Conservation (phyloP, 2,113 vertebrate genomes). For the Cavia aperea region DNA sequence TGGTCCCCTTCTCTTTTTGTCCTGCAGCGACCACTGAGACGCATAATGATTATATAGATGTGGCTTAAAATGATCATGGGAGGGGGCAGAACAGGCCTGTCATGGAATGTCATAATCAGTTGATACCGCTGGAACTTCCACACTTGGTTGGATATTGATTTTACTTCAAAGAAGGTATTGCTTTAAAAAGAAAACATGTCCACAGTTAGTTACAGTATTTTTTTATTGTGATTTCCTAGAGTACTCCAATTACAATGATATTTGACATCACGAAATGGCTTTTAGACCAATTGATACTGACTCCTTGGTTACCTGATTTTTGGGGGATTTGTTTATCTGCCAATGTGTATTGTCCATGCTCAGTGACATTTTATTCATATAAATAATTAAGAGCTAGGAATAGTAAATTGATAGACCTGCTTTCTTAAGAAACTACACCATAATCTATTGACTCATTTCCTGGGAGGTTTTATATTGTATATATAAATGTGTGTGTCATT, state of each 20-base stretch:
- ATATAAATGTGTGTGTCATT: background rate
- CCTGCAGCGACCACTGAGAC: constrained; percentile 82
- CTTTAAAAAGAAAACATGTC: constrained; percentile 73
- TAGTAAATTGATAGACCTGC: background rate
- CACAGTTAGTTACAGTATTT: background rate
- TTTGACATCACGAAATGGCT: background rate
- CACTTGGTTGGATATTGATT: constrained; percentile 98
- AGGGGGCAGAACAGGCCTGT: constrained; percentile 93
- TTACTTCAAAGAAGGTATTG: constrained; percentile 98
- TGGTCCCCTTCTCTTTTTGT: constrained; percentile 85
- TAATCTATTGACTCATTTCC: background rate
- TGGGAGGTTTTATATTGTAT: background rate
- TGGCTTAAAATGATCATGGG: constrained; percentile 97
- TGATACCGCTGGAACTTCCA: constrained; percentile 99
- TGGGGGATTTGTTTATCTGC: background rate
- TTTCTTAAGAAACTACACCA: background rate
- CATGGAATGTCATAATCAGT: constrained; percentile 98
- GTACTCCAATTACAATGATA: background rate
- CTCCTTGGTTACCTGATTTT: background rate
- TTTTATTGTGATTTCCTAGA: background rate
- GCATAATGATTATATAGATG: constrained; percentile 86
- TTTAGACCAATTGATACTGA: background rate
- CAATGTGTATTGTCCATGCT: background rate
- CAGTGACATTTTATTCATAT: background rate
- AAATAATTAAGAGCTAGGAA: background rate